These are phyloP conservation scores for Falco cherrug DNA, from an alignment of 2,797 vertebrate genomes.

Conservation along the genomic window DNA sequence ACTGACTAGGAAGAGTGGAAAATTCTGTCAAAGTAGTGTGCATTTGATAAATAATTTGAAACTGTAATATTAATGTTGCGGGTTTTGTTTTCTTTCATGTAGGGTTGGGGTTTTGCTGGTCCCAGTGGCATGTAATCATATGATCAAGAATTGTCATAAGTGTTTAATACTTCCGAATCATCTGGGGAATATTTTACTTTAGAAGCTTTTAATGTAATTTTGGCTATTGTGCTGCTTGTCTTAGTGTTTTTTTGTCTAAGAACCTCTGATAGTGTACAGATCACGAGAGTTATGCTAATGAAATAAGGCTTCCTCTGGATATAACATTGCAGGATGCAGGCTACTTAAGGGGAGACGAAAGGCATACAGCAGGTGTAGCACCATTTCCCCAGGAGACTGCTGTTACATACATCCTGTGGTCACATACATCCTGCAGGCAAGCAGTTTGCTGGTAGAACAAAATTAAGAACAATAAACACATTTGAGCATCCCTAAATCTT, in stretches of 20 bases:
- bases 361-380: neutral
- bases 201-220: constrained; percentile 41
- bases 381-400: neutral
- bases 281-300: constrained; percentile 1
- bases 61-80: neutral
- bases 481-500: neutral
- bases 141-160: constrained; percentile 73
- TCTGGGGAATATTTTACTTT: constrained; percentile 63
- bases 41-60: neutral
- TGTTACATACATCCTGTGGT: neutral
- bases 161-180: constrained; percentile 75
- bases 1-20: neutral
- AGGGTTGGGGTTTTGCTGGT: neutral
- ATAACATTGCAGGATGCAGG: neutral
- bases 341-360: neutral
- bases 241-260: constrained; percentile 19
- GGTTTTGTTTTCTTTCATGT: neutral
- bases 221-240: neutral
- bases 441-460: neutral
- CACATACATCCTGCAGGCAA: neutral
- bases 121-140: constrained; percentile 76
- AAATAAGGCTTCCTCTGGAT: constrained; percentile 10
- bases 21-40: neutral
- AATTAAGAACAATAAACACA: neutral
- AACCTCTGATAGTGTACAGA: neutral